These are phyloP conservation scores for Macropodus opercularis DNA, from an alignment of 2,797 vertebrate genomes.

Conservation along the genomic window DNA sequence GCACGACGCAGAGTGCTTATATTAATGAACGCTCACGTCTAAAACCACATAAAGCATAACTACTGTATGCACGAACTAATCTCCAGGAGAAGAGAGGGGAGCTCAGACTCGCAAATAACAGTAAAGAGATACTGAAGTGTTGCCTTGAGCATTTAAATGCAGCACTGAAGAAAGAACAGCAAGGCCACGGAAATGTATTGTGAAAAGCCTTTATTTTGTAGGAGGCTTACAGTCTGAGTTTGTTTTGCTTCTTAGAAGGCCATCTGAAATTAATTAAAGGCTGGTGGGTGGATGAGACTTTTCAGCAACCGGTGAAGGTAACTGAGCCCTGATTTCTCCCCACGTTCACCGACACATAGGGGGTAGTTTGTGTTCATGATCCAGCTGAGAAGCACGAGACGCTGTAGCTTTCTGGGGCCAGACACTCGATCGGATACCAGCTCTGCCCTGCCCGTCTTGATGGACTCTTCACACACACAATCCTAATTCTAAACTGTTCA, in stretches of 20 bases:
- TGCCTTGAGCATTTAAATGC: slow-evolving; percentile 5
- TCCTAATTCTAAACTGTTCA: slow-evolving; percentile 52
- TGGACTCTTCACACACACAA: slow-evolving; percentile 50
- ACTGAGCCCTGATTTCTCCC: not conserved
- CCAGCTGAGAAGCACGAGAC: slow-evolving; percentile 24
- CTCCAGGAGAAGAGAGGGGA: slow-evolving; percentile 9
- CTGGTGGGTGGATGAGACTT: not conserved
- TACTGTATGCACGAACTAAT: not conserved
- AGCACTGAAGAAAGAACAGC: not conserved
- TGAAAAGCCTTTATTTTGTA: not conserved
- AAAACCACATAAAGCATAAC: slow-evolving; percentile 10
- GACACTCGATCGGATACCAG: slow-evolving; percentile 32
- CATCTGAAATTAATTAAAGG: too few relatives aligned
- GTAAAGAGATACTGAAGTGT: not conserved
- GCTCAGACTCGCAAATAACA: not conserved
- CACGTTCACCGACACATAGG: slow-evolving; percentile 12
- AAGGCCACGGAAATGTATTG: not conserved
- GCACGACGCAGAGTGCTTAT: not conserved
- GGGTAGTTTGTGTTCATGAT: slow-evolving; percentile 23
- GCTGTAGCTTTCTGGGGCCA: slow-evolving; percentile 13
- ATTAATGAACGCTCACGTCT: slow-evolving; percentile 8
- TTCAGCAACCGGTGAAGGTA: not conserved
- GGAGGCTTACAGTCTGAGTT: too few relatives aligned
- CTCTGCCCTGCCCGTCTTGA: slow-evolving; percentile 50
- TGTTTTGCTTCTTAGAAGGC: too few relatives aligned